These are phyloP conservation scores for Balanococcus diminutus DNA, from an alignment of 2,888 invertebrate species.

Conservation along the genomic window DNA sequence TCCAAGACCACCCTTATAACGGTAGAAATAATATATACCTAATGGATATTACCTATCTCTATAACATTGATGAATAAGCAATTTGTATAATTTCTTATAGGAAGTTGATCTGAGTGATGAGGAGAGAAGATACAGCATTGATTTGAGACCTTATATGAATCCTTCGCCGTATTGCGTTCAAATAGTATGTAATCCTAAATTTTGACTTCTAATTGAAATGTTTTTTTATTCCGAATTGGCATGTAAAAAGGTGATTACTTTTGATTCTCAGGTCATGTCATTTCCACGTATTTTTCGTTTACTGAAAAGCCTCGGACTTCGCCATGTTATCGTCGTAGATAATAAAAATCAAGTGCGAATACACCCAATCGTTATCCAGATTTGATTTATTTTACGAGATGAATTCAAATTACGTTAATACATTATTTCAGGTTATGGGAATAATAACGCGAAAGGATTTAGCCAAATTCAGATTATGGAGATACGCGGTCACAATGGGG, in stretches of 20 bases:
- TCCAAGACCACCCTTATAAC: neutral
- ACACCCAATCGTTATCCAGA: neutral
- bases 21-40: neutral
- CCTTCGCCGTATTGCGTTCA: slow-evolving; percentile 59
- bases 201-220: neutral
- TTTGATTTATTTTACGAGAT: neutral
- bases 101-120: slow-evolving; percentile 59
- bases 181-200: slow-evolving; percentile 58
- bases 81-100: slow-evolving; percentile 57
- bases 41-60: too few relatives aligned
- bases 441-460: slow-evolving; percentile 72
- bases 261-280: slow-evolving; percentile 58
- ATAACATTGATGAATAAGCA: neutral
- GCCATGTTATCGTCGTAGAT: slow-evolving; percentile 67
- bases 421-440: slow-evolving; percentile 67
- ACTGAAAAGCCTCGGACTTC: slow-evolving; percentile 67
- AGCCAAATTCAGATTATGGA: slow-evolving; percentile 63
- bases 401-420: neutral
- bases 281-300: slow-evolving; percentile 62
- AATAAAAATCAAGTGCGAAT: slow-evolving; percentile 65
- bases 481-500: slow-evolving; percentile 62
- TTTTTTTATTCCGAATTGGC: neutral
- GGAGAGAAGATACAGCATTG: slow-evolving; percentile 58
- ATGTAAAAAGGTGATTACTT: neutral
- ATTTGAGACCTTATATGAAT: slow-evolving; percentile 59